phyloP scores from a whole-genome alignment of 2,888 invertebrate species.

The Sympetrum striolatum region DNA sequence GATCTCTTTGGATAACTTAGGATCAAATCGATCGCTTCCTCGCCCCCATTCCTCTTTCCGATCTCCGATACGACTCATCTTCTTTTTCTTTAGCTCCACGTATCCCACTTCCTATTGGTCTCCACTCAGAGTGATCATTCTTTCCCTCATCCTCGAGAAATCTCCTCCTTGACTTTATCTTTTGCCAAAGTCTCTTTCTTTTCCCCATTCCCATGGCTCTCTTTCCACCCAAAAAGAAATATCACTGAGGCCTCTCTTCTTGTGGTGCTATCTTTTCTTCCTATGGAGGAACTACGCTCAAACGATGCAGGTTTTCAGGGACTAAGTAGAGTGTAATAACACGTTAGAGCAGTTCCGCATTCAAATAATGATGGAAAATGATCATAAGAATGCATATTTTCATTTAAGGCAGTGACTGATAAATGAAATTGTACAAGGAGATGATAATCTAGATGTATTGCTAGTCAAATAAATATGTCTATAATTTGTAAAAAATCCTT shows the following conservation, averaged over 20 bases:
- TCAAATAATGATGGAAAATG: too few species aligned
- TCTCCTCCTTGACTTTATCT: conserved; percentile 3
- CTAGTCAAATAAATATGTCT: too few species aligned
- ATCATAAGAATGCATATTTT: too few species aligned
- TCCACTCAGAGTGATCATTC: neutral
- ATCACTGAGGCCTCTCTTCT: neutral
- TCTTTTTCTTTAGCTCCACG: neutral
- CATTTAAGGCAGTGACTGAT: too few species aligned
- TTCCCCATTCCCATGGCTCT: neutral
- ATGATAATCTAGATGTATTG: too few species aligned
- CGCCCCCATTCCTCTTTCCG: neutral
- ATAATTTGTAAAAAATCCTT: too few species aligned
- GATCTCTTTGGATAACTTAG: neutral
- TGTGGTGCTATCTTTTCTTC: neutral
- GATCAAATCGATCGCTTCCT: neutral
- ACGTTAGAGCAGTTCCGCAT: too few species aligned
- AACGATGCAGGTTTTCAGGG: too few species aligned
- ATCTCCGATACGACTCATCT: neutral
- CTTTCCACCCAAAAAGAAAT: neutral
- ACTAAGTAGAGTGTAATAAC: too few species aligned
- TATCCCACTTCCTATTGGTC: neutral
- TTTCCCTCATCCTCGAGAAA: conserved; percentile 9
- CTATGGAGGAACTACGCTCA: neutral
- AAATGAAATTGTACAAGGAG: too few species aligned
- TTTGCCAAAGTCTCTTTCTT: neutral